Evolutionary conservation across 2,888 invertebrate species (phyloP), one percentile per base, ranked within the genome.

Genomic region (Drosophila fungiperda): DNA sequence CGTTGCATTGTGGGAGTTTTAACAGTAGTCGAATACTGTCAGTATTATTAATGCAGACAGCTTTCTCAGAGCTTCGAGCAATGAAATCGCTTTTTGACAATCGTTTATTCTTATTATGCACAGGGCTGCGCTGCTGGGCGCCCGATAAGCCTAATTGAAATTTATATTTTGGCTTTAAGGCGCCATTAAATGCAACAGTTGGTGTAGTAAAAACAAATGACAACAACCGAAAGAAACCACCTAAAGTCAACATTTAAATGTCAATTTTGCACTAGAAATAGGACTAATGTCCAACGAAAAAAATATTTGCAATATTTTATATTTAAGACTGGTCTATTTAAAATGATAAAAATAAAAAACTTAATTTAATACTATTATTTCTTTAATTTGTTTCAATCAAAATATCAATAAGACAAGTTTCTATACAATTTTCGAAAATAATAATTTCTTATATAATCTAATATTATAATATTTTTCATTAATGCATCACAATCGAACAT

Each of bases 41-140:
- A 55, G 49, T 55, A 69, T 68, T 61, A 68, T 82, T 78, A 76
- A 80, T 52, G 42, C 54, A 32, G 17, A 8, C 42, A 45, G 20
- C 38, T 55, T 38, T 26, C n/a, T 15, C 12, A 38, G n/a, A 12
- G 8, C 29, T 55, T 55, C 11, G 26, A 5, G 35, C 17, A 65
- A 63, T 73, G 73, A 66, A 68, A 73, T 63, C 61, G 52, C 29
- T 32, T 23, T 58, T 60, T 40, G 35, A 61, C 48, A 77, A 65
- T 48, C 54, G 60, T 52, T 61, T 65, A 62, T 72, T 64, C 61
- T 65, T 72, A 72, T 52, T 58, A 54, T 58, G 32, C 64, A 29
- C 64, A 35, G 32, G n/a, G 11, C 15, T 23, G 17, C 17, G 15
- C 20, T 55, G 12, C 9, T 35, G 26, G 23, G 17, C 49, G 29